Conservation (phyloP, 2,888 invertebrate genomes). For the Hololepta plana region DNA sequence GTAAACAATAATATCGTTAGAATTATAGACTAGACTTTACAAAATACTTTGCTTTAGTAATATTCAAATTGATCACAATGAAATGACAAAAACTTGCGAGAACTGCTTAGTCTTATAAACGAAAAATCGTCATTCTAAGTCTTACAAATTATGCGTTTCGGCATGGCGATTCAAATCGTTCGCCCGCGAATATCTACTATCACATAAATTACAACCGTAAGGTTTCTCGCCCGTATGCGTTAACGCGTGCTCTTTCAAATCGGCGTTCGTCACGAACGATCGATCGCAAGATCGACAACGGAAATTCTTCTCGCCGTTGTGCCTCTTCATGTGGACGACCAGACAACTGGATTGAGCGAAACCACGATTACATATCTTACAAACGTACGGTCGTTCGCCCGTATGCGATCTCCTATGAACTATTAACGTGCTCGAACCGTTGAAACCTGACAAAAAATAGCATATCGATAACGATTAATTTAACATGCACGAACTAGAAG, state of each 20-base stretch:
- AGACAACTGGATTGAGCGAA: constrained; percentile 27
- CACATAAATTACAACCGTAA: constrained; percentile 18
- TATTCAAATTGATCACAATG: too few species aligned
- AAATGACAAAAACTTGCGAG: too few species aligned
- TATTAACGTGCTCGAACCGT: constrained; percentile 25
- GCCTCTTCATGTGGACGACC: constrained; percentile 26
- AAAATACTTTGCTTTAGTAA: too few species aligned
- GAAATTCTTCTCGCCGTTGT: constrained; percentile 14
- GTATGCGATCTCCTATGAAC: constrained; percentile 25
- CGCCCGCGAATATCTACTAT: constrained; percentile 16
- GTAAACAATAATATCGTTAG: too few species aligned
- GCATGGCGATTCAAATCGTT: constrained; percentile 18
- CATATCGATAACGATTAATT: too few species aligned
- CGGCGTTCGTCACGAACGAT: constrained; percentile 18
- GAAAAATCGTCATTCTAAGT: too few species aligned
- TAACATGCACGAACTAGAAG: background rate
- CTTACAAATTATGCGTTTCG: constrained; percentile 13
- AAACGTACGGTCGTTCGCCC: constrained; percentile 25
- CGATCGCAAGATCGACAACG: constrained; percentile 17
- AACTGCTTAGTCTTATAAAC: too few species aligned
- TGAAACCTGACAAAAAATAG: constrained; percentile 19
- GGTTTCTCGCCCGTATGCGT: constrained; percentile 16
- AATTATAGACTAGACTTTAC: too few species aligned
- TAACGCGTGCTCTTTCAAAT: constrained; percentile 17
- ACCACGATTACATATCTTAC: constrained; percentile 22